Percentiles rank a stretch among this genome's conserved stretches.
These are phyloP conservation scores for Hemicentrotus pulcherrimus DNA, from an alignment of 35 echinoderm and acorn worm genomes.

Conservation along the genomic window DNA sequence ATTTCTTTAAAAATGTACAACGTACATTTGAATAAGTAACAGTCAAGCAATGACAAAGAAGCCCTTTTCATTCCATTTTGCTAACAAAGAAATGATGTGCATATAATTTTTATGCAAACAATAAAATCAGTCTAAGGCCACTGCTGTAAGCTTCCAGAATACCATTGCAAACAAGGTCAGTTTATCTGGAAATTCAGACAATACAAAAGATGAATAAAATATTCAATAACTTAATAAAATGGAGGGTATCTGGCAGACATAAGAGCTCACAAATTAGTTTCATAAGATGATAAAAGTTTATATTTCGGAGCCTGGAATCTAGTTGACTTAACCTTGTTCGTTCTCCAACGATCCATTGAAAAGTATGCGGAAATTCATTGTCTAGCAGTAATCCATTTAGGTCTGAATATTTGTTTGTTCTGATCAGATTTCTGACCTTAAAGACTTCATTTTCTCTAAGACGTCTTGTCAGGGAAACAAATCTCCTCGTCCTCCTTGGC, in stretches of 20 bases:
- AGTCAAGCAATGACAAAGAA: not conserved
- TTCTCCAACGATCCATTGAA: not conserved
- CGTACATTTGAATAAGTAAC: not conserved
- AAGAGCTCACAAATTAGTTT: not conserved
- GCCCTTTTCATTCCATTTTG: not conserved
- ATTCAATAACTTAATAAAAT: not conserved
- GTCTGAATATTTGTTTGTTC: constrained; percentile 5
- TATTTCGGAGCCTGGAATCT: not conserved
- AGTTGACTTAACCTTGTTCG: not conserved
- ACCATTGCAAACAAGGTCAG: not conserved
- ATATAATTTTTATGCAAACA: not conserved
- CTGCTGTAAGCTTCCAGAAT: not conserved
- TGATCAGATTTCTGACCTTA: constrained; percentile 12
- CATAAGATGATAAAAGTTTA: constrained; percentile 3
- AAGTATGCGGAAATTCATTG: constrained; percentile 11
- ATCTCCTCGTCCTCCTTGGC: not conserved
- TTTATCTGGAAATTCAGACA: not conserved
- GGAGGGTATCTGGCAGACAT: not conserved
- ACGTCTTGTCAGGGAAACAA: not conserved
- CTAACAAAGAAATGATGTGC: not conserved
- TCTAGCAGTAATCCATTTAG: not conserved
- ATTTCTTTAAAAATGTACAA: not conserved
- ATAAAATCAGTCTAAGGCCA: not conserved
- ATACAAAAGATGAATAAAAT: not conserved
- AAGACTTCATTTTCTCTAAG: not conserved